phyloP scores from a whole-genome alignment of 2,797 vertebrate species.

The Clarias fuscus region DNA sequence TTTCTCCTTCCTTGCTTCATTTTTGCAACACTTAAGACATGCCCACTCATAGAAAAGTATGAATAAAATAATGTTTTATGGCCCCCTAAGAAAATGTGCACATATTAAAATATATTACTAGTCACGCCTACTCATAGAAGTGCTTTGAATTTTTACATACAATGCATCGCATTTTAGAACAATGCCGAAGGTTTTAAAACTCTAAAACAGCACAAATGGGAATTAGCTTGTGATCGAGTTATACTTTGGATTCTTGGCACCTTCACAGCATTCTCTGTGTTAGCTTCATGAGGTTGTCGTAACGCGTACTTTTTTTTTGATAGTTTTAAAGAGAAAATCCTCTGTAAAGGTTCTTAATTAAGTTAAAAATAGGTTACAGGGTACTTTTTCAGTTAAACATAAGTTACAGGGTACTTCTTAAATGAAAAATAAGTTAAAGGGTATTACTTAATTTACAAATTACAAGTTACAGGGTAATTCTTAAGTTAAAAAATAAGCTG shows the following conservation, averaged over 20 bases:
- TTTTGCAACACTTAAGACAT: constrained; percentile 12
- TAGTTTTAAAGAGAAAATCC: neutral
- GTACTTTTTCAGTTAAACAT: too few relatives aligned
- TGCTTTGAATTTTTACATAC: neutral
- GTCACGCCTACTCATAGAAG: neutral
- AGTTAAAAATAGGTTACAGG: too few relatives aligned
- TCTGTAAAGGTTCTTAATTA: too few relatives aligned
- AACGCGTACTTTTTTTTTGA: neutral
- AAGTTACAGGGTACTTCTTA: too few relatives aligned
- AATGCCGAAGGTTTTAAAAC: neutral
- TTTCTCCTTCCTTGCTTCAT: constrained; percentile 23
- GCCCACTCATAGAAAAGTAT: neutral
- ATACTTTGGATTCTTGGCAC: neutral
- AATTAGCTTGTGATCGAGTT: neutral
- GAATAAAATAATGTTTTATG: constrained; percentile 12
- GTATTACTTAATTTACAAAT: neutral
- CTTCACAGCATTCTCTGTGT: neutral
- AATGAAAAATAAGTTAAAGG: too few relatives aligned
- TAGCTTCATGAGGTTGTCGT: neutral
- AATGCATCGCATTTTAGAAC: neutral
- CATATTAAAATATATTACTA: constrained; percentile 2
- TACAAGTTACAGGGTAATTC: neutral
- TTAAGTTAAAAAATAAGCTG: neutral
- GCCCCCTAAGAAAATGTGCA: constrained; percentile 1
- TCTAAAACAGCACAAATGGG: neutral